Evolutionary conservation across 2,888 invertebrate genomes (phyloP), one percentile per base, ranked within the genome.

Genomic region (Carcina quercana): DNA sequence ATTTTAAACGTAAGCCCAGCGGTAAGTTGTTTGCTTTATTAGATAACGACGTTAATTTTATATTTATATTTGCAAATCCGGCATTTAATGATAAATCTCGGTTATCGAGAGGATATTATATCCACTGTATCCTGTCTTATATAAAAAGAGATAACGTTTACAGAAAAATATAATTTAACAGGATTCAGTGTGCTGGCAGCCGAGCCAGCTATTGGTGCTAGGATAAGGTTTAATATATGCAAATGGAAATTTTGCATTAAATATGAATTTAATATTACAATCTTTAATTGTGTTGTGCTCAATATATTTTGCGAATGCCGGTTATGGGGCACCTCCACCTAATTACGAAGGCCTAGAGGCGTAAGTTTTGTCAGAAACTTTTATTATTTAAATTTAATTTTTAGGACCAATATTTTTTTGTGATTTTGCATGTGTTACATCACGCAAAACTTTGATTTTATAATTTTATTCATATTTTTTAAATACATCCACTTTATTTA

Each of bases 141-240:
- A 46, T 59, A 62, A 58, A 47, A 34, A 36, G 32, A 53, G 53
- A 57, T 59, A 59, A 57, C 50, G 13, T 29, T 26, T 14, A 11
- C 8, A 12, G 61, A 51, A 52, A 53, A 47, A 48, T n/a, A n/a
- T 38, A 27, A 41, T 42, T 41, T 46, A 45, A 50, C 40, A 38
- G 45, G 42, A 54, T 45, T 67, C 70, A 78, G 74, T 78, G 40
- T 47, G 52, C 58, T 47, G 63, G 55, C 54, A 43, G 42, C 51
- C 50, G 49, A 47, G 63, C 59, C 55, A 53, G 46, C 58, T 48
- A 63, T 55, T 55, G 44, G 46, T 42, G 37, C n/a, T n/a, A n/a
- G n/a, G n/a, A n/a, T n/a, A n/a, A n/a, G n/a, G n/a, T 28, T 45
- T 35, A 37, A 32, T 47, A 45, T 35, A 38, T 45, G 49, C 50